phyloP scores from a whole-genome alignment of 2,797 vertebrate genomes.

The Hoplostethus mediterraneus region DNA sequence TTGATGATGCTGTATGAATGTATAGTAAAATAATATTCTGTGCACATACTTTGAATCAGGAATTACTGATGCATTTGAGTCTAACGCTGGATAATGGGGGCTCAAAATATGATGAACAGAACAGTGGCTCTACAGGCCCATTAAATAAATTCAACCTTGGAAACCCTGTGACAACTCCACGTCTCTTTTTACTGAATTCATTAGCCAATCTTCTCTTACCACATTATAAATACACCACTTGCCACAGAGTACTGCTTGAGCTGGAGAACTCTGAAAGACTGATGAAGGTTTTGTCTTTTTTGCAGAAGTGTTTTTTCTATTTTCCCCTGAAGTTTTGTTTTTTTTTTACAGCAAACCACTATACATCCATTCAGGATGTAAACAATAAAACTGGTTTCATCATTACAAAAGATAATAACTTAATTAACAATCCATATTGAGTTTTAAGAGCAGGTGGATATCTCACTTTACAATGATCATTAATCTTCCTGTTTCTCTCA shows the following conservation, averaged over 20 bases:
- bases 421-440: background rate
- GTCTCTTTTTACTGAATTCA: conserved; percentile 19
- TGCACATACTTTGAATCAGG: conserved; percentile 1
- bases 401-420: too few relatives aligned
- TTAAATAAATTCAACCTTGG: background rate
- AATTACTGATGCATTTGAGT: conserved; percentile 18
- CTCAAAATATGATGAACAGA: background rate
- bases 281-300: too few relatives aligned
- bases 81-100: background rate
- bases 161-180: background rate
- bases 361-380: too few relatives aligned
- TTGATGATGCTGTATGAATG: background rate
- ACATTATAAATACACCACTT: conserved; percentile 21
- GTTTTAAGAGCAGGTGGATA: background rate
- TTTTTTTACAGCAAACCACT: background rate
- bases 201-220: conserved; percentile 4
- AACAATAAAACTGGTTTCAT: too few relatives aligned
- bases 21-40: conserved; percentile 15
- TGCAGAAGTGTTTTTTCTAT: background rate
- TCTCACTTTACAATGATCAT: conserved; percentile 10
- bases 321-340: too few relatives aligned
- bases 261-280: too few relatives aligned
- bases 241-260: background rate
- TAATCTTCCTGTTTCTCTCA: background rate
- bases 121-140: background rate